Conservation (phyloP, 2,113 vertebrate genomes). For the Excalfactoria chinensis region DNA sequence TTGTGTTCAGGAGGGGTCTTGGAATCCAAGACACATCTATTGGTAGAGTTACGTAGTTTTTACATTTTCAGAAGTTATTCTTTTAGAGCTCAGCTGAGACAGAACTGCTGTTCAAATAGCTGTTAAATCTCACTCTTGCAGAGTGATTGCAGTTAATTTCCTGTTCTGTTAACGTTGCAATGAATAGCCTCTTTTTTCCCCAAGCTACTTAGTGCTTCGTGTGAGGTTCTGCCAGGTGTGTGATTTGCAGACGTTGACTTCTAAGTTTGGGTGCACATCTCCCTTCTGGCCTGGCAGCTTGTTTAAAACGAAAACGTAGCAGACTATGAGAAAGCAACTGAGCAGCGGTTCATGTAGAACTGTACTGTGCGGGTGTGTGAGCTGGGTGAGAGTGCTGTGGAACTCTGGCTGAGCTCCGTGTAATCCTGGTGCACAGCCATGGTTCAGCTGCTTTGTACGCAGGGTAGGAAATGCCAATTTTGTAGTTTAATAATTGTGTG, state of each 20-base stretch:
- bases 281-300: background rate
- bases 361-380: background rate
- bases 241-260: conserved; percentile 7
- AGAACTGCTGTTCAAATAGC: background rate
- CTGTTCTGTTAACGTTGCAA: background rate
- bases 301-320: background rate
- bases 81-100: background rate
- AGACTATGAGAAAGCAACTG: background rate
- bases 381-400: background rate
- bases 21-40: background rate
- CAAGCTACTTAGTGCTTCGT: conserved; percentile 2
- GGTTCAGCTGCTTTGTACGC: background rate
- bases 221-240: background rate
- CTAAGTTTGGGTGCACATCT: background rate
- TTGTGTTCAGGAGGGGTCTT: background rate
- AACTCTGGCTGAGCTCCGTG: background rate
- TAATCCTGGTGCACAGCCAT: background rate
- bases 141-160: conserved; percentile 34
- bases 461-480: background rate
- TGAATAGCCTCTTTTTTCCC: conserved; percentile 60
- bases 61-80: background rate
- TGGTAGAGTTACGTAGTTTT: background rate
- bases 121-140: conserved; percentile 37
- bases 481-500: background rate
- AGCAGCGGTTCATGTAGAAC: background rate